Conservation (phyloP, 1,140 invertebrate genomes). For the Caerostris darwini region DNA sequence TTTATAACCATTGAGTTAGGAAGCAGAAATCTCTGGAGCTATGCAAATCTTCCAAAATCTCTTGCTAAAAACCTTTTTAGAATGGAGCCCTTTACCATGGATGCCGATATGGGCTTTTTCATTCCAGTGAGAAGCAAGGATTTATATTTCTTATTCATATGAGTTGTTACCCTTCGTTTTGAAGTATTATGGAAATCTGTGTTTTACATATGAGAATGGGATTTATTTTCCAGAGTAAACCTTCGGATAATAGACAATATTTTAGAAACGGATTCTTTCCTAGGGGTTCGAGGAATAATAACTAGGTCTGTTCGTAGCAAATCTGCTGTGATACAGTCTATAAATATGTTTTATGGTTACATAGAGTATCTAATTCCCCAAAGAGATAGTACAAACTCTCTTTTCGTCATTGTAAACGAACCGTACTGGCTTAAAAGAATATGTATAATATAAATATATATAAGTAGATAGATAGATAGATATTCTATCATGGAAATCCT, state of each 20-base stretch:
- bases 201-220: constrained; percentile 26
- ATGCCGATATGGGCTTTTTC: not conserved
- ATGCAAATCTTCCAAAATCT: constrained; percentile 21
- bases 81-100: not conserved
- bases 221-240: not conserved
- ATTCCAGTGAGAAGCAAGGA: not conserved
- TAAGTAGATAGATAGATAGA: no score
- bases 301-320: not conserved
- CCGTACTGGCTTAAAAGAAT: not conserved
- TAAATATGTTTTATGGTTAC: not conserved
- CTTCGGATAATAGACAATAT: not conserved
- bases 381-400: not conserved
- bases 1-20: constrained; percentile 10
- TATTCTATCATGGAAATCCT: not conserved
- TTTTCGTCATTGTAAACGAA: not conserved
- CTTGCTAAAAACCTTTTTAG: not conserved
- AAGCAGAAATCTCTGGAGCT: not conserved
- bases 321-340: not conserved
- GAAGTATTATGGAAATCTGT: constrained; percentile 47
- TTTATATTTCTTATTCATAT: not conserved
- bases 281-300: not conserved
- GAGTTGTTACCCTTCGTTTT: not conserved
- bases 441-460: not conserved
- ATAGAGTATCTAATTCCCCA: not conserved
- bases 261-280: not conserved